Conservation (phyloP, 1,140 invertebrate species). For the Saccostrea echinata region DNA sequence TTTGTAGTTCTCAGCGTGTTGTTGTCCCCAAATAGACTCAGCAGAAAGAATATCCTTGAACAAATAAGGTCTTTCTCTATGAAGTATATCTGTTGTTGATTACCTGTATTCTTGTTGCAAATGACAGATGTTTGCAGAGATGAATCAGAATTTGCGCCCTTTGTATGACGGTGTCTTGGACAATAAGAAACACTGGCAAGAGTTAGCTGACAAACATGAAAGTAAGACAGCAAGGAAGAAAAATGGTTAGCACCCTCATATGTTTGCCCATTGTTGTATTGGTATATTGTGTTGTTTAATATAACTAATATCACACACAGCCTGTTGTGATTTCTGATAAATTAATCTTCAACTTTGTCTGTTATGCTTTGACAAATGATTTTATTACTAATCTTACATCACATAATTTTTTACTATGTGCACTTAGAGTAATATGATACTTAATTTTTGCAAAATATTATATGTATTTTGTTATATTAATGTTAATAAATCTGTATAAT, state of each 20-base stretch:
- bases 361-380: background rate
- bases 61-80: background rate
- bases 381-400: constrained; percentile 15
- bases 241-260: constrained; percentile 14
- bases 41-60: background rate
- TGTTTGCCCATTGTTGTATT: constrained; percentile 22
- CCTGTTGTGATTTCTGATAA: background rate
- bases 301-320: background rate
- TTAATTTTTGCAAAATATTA: background rate
- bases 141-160: constrained; percentile 94
- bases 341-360: background rate
- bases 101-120: constrained; percentile 45
- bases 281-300: constrained; percentile 6
- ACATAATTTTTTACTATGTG: background rate
- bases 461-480: background rate
- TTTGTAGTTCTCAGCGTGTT: background rate
- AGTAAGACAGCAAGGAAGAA: constrained; percentile 45
- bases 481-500: background rate
- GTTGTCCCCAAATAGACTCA: background rate
- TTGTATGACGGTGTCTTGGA: constrained; percentile 91
- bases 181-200: constrained; percentile 94
- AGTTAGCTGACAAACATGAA: constrained; percentile 86
- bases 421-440: background rate
- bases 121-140: constrained; percentile 90
- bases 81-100: background rate